Conservation (phyloP, 2,797 vertebrate genomes). For the Falco biarmicus region DNA sequence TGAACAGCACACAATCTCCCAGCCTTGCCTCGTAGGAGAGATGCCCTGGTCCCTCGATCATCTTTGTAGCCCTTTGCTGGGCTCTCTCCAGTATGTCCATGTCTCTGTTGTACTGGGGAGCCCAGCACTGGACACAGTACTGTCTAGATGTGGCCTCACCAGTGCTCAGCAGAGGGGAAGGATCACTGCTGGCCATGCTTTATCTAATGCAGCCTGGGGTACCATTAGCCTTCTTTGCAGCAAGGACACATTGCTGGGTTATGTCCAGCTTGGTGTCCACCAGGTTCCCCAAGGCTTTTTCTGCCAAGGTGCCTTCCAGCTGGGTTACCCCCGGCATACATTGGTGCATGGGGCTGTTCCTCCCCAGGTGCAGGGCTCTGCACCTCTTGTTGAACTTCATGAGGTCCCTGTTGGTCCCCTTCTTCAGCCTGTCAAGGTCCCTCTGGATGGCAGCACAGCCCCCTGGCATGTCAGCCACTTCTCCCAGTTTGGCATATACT, state of each 20-base stretch:
- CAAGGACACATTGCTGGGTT: not conserved
- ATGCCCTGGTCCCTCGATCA: not conserved
- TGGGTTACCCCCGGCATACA: not conserved
- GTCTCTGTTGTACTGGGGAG: not conserved
- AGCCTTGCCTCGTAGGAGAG: not conserved
- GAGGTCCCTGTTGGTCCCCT: not conserved
- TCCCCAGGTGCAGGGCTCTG: not conserved
- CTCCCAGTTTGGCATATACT: not conserved
- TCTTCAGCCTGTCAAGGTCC: not conserved
- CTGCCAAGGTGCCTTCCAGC: not conserved
- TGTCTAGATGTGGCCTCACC: not conserved
- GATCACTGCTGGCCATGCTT: not conserved
- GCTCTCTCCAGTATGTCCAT: not conserved
- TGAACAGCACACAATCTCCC: not conserved
- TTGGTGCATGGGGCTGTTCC: not conserved
- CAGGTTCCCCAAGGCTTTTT: not conserved
- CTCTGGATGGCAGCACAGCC: not conserved
- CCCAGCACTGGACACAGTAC: not conserved
- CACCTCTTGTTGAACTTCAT: not conserved
- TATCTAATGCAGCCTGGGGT: not conserved
- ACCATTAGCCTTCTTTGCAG: too few species aligned
- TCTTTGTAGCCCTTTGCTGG: not conserved
- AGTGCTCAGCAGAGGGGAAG: not conserved
- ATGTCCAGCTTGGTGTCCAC: not conserved
- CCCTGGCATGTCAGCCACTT: not conserved